These are phyloP conservation scores for Apodemia duryi DNA, from an alignment of 2,888 invertebrate species.

Conservation along the genomic window DNA sequence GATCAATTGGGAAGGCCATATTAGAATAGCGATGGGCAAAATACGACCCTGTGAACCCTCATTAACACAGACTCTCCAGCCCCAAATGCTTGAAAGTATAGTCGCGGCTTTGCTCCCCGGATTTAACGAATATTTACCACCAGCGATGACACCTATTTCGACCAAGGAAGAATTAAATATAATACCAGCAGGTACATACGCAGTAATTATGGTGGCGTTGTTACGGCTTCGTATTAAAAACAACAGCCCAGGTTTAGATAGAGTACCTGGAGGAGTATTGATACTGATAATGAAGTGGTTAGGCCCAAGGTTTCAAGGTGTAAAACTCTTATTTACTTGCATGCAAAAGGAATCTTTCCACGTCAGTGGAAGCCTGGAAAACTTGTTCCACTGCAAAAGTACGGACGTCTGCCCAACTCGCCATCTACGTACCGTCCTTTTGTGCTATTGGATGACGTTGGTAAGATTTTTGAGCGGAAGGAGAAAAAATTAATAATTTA, in stretches of 20 bases:
- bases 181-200: too few species aligned
- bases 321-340: not conserved
- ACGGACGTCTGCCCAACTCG: not conserved
- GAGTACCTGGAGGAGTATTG: not conserved
- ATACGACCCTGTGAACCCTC: too few species aligned
- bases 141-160: not conserved
- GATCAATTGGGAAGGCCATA: conserved; percentile 24
- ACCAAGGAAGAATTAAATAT: too few species aligned
- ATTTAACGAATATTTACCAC: not conserved
- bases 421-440: not conserved
- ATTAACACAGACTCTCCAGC: not conserved
- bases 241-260: conserved; percentile 17
- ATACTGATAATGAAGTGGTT: not conserved
- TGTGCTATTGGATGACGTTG: not conserved
- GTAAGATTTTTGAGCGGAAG: conserved; percentile 6
- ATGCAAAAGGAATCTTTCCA: conserved; percentile 1
- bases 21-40: too few species aligned
- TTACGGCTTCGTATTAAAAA: not conserved
- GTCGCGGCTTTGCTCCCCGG: not conserved
- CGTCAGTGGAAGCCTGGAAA: conserved; percentile 4
- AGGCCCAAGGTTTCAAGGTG: not conserved
- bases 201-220: not conserved
- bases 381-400: not conserved
- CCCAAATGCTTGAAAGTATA: not conserved
- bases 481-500: too few species aligned